Evolutionary conservation across 2,888 invertebrate genomes (phyloP).

Genomic region (Endomychus coccineus): DNA sequence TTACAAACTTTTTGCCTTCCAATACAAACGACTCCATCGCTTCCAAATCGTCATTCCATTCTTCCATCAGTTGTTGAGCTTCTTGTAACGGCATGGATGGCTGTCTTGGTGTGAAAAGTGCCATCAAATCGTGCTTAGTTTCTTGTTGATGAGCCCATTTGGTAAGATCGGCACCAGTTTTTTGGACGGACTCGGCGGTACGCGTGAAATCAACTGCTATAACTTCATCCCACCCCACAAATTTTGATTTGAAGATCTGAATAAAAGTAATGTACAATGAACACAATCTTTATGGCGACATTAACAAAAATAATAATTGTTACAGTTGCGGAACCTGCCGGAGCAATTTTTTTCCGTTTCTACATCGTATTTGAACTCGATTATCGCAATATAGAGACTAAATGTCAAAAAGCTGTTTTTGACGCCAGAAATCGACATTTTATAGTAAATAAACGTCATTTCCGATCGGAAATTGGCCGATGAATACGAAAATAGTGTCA

Average conservation of each 20-base stretch:
- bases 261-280: too few relatives aligned
- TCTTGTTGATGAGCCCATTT: slow-evolving; percentile 87
- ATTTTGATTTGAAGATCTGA: slow-evolving; percentile 92
- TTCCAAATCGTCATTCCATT: slow-evolving; percentile 98
- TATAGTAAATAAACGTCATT: too few relatives aligned
- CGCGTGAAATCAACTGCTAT: slow-evolving; percentile 98
- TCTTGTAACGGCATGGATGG: slow-evolving; percentile 78
- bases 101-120: slow-evolving; percentile 91
- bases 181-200: slow-evolving; percentile 93
- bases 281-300: too few relatives aligned
- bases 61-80: slow-evolving; percentile 81
- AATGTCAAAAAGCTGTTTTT: too few relatives aligned
- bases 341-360: too few relatives aligned
- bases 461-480: too few relatives aligned
- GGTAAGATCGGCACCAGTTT: slow-evolving; percentile 92
- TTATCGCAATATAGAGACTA: too few relatives aligned
- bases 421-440: too few relatives aligned
- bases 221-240: slow-evolving; percentile 97
- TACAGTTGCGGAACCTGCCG: too few relatives aligned
- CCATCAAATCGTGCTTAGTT: slow-evolving; percentile 89
- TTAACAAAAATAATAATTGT: too few relatives aligned
- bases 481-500: too few relatives aligned
- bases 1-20: slow-evolving; percentile 95
- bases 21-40: slow-evolving; percentile 96
- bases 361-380: too few relatives aligned